phyloP scores from a whole-genome alignment of 2,797 vertebrate species.

The Lagorchestes hirsutus region DNA sequence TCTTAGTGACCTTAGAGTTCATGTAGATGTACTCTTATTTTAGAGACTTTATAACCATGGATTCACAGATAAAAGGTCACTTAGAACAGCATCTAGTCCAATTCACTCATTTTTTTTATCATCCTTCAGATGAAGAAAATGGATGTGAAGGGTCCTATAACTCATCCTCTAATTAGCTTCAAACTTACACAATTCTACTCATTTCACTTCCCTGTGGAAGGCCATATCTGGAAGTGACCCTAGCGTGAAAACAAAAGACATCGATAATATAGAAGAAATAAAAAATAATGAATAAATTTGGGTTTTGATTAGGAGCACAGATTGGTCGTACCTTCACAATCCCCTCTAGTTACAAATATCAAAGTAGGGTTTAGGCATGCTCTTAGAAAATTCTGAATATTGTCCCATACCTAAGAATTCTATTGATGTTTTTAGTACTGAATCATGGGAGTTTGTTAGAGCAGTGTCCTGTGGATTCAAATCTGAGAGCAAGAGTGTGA shows the following conservation, averaged over 20 bases:
- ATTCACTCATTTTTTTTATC: background rate
- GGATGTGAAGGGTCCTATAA: background rate
- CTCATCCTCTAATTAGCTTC: background rate
- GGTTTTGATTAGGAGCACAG: background rate
- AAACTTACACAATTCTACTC: background rate
- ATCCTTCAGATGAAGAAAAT: background rate
- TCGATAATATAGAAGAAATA: background rate
- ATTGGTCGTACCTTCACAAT: background rate
- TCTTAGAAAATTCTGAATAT: background rate
- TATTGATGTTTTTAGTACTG: background rate
- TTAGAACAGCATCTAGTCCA: background rate
- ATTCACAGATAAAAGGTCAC: background rate
- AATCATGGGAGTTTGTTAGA: background rate
- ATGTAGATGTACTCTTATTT: background rate
- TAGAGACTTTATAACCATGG: background rate
- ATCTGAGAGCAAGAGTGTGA: background rate
- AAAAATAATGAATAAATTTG: background rate
- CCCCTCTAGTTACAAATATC: fast-evolving
- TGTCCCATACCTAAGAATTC: background rate
- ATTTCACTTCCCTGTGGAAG: background rate
- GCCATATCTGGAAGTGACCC: background rate
- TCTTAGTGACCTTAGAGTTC: background rate
- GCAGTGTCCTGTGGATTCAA: background rate
- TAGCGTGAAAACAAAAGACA: background rate
- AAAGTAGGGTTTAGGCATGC: background rate